phyloP scores from a whole-genome alignment of 1,140 invertebrate species.

The Parasteatoda tepidariorum region DNA sequence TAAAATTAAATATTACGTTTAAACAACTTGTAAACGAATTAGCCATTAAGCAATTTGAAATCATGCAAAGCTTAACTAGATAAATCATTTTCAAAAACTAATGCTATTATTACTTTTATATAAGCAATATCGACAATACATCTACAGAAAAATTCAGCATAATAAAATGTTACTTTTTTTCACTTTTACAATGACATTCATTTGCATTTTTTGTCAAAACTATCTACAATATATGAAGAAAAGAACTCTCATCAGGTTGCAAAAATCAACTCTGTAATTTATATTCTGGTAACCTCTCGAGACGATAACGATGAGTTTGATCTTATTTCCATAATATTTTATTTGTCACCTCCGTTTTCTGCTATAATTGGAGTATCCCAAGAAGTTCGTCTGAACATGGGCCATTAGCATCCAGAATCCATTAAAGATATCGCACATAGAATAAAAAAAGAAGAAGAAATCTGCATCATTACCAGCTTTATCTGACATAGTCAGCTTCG shows the following conservation, averaged over 20 bases:
- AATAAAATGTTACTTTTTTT: no score
- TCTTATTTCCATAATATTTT: conserved; percentile 43
- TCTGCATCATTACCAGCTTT: conserved; percentile 27
- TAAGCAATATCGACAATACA: no score
- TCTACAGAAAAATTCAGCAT: no score
- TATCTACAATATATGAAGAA: not conserved
- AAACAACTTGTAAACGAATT: no score
- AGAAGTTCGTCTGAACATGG: not conserved
- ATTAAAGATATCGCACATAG: conserved; percentile 30
- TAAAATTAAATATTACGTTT: no score
- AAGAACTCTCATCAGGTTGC: not conserved
- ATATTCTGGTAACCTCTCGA: not conserved
- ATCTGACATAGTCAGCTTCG: conserved; percentile 16
- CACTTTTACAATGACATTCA: no score
- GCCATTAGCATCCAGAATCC: conserved; percentile 20
- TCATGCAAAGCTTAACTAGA: no score
- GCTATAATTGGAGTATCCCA: conserved; percentile 17
- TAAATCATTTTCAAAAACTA: no score
- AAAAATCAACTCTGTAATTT: not conserved
- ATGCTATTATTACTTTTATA: no score
- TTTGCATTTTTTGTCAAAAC: not conserved
- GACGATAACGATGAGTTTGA: not conserved
- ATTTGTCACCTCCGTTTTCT: conserved; percentile 21
- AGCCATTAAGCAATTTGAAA: no score
- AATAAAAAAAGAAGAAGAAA: conserved; percentile 1